phyloP scores from a whole-genome alignment of 30 jellyfish, hydroid and myxozoan genomes.

The Cassiopea andromeda region DNA sequence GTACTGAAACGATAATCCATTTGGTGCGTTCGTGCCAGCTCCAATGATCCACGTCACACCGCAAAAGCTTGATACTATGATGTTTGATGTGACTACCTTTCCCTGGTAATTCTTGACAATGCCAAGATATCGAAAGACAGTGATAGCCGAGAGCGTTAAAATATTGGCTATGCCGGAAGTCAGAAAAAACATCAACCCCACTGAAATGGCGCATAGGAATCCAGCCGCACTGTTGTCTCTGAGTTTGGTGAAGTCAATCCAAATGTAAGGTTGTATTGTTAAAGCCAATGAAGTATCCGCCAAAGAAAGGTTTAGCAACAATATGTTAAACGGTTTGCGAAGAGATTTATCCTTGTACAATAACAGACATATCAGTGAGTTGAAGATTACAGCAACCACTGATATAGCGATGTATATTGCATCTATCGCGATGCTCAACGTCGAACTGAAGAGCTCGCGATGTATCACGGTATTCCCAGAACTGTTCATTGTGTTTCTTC shows the following conservation, averaged over 20 bases:
- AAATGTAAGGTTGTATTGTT: background rate
- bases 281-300: background rate
- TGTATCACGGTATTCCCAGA: background rate
- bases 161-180: background rate
- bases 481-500: background rate
- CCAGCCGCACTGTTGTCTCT: background rate
- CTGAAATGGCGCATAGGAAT: background rate
- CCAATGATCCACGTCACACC: background rate
- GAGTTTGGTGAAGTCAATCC: background rate
- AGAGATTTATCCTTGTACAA: background rate
- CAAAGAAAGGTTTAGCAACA: background rate
- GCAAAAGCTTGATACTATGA: background rate
- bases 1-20: slow-evolving; percentile 1
- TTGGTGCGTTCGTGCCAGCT: background rate
- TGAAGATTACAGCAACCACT: background rate
- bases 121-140: background rate
- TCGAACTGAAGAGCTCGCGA: background rate
- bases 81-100: background rate
- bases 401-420: background rate
- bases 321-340: background rate
- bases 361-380: background rate
- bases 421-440: background rate
- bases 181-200: slow-evolving; percentile 5
- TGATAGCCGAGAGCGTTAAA: background rate
- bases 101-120: background rate